Conservation (phyloP, 2,113 vertebrate species). For the Zosterops pallidus region DNA sequence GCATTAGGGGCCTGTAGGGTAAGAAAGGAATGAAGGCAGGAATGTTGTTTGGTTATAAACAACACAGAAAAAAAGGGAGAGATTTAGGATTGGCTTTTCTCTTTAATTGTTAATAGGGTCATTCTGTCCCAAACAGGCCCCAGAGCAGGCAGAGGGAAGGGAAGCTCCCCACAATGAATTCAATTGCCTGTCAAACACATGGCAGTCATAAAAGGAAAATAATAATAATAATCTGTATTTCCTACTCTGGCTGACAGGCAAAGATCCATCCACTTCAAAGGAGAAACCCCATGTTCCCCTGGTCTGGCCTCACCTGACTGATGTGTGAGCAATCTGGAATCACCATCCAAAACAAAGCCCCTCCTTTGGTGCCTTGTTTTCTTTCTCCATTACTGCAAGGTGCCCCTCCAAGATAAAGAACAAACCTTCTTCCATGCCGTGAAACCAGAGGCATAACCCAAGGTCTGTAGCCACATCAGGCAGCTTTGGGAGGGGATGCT, state of each 20-base stretch:
- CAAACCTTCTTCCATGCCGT: neutral
- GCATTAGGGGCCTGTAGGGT: neutral
- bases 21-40: conserved; percentile 24
- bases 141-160: neutral
- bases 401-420: neutral
- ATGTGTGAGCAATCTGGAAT: conserved; percentile 70
- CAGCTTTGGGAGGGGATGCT: neutral
- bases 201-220: conserved; percentile 61
- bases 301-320: conserved; percentile 70
- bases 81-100: conserved; percentile 25
- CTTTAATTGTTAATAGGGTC: conserved; percentile 47
- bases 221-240: conserved; percentile 52
- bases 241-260: conserved; percentile 64
- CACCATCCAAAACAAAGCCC: conserved; percentile 42
- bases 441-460: neutral
- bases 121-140: conserved; percentile 19
- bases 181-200: conserved; percentile 64
- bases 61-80: neutral
- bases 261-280: conserved; percentile 75
- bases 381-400: neutral
- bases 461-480: rapidly evolving
- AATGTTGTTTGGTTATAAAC: conserved; percentile 44
- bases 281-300: conserved; percentile 14
- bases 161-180: conserved; percentile 42
- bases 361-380: conserved; percentile 37